These are phyloP conservation scores for Charina bottae DNA, from an alignment of 2,113 vertebrate species.

Conservation along the genomic window DNA sequence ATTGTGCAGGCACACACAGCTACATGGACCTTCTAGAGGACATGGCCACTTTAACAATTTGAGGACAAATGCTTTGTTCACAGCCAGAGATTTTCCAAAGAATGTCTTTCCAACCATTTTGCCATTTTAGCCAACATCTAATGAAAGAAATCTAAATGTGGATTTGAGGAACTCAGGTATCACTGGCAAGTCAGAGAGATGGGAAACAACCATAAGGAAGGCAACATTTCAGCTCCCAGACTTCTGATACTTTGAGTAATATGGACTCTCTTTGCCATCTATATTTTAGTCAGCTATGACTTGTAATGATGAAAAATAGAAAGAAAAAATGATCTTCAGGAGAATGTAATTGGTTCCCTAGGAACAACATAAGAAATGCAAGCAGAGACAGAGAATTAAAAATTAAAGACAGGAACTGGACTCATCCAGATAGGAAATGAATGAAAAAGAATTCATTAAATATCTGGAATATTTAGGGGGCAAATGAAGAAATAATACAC, in stretches of 20 bases:
- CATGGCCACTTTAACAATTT: background rate
- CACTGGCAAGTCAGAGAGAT: background rate
- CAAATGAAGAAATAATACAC: background rate
- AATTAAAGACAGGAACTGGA: constrained; percentile 21
- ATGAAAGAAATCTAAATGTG: background rate
- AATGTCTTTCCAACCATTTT: background rate
- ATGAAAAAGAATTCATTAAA: constrained; percentile 35
- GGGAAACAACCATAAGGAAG: background rate
- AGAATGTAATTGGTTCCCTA: constrained; percentile 36
- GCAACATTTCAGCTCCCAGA: background rate
- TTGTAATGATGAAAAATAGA: constrained; percentile 35
- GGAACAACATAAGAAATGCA: constrained; percentile 38
- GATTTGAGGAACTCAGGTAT: background rate
- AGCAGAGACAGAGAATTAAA: constrained; percentile 17
- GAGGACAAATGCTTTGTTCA: background rate
- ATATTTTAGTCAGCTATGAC: constrained; percentile 13
- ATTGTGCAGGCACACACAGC: background rate
- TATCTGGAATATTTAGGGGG: background rate
- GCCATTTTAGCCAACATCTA: background rate
- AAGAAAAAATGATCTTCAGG: background rate
- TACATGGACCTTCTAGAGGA: background rate
- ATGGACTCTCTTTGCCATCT: background rate
- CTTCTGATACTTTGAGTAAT: background rate
- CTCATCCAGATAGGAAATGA: constrained; percentile 23
- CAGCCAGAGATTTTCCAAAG: background rate